phyloP scores from a whole-genome alignment of 2,888 invertebrate species.

The Colletes collaris region DNA sequence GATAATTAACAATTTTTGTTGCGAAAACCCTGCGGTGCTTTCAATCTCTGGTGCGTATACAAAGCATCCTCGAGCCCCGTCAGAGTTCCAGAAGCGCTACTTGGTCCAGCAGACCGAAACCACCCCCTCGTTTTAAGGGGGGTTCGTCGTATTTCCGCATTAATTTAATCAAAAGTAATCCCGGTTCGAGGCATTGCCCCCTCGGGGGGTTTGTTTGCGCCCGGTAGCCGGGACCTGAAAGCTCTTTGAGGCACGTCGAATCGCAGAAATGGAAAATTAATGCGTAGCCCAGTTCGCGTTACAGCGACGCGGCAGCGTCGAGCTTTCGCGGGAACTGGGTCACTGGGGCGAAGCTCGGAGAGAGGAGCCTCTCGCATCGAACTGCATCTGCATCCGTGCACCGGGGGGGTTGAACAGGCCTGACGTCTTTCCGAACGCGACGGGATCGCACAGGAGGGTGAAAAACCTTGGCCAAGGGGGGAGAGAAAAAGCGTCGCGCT shows the following conservation, averaged over 20 bases:
- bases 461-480: background rate
- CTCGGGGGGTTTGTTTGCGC: background rate
- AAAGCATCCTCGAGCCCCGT: no score
- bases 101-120: no score
- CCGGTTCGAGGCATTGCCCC: background rate
- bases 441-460: slow-evolving; percentile 11
- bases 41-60: no score
- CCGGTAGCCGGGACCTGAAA: background rate
- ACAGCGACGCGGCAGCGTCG: slow-evolving; percentile 22
- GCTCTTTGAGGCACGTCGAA: slow-evolving; percentile 15
- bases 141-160: background rate
- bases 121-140: no score
- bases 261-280: slow-evolving; percentile 55
- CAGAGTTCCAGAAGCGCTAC: no score
- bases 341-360: slow-evolving; percentile 66
- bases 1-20: no score
- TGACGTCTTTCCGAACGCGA: slow-evolving; percentile 40
- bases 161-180: slow-evolving; percentile 27
- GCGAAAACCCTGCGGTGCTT: no score
- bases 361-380: slow-evolving; percentile 59
- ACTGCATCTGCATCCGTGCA: slow-evolving; percentile 63
- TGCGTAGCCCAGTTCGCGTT: slow-evolving; percentile 34
- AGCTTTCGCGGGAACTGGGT: slow-evolving; percentile 65
- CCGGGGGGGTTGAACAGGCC: slow-evolving; percentile 3
- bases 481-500: background rate